Base-by-base conservation (phyloP, 2,888 invertebrate species). In the Tetragnatha montana region DNA sequence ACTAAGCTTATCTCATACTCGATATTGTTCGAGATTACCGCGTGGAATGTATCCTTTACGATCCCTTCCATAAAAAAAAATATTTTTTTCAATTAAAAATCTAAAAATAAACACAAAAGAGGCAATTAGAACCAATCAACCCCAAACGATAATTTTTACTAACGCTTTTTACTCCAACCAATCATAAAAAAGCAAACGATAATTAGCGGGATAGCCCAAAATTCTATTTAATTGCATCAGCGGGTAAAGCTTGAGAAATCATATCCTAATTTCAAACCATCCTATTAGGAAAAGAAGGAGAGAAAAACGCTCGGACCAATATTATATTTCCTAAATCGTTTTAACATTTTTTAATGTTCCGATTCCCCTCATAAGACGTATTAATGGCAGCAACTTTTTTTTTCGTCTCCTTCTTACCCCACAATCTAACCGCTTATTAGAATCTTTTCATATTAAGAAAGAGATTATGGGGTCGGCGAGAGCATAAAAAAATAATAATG, bases 271-370 rank as follows among this genome's bases (percentile, higher is more conserved):
- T 86, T 86, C 71, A 60, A 86, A 47, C 60, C 86, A 80, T 80
- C 78, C 73, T 76, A 79, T 80, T 86, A 78, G 22, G 70, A 70
- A 78, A 22, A 78, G 19, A 60, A 49, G n/a, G 49, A 50, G 76
- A 69, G 51, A 70, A 49, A 79, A 71, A 80, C 47, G 35, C 73
- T n/a, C 49, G 35, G 69, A 60, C 81, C 81, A 68, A 81, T 81
- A 84, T 89, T 83, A 84, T 83, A 74, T 88, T 85, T 85, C 85
- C 70, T 73, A 89, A 89, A 89, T 89, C 76, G 78, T 89, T 89
- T 85, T 71, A 89, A 78, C 84, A 83, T 89, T 89, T 89, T 89
- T 89, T 89, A 89, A 85, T 85, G 89, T 89, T 81, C 71, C 85
- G 70, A 76, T 81, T 70, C 85, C 70, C 35, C 81, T 89, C 84